Percentiles rank a stretch among this genome's conserved stretches.
These are phyloP conservation scores for Cylloceria caligata DNA, from an alignment of 2,888 invertebrate species.

Conservation along the genomic window DNA sequence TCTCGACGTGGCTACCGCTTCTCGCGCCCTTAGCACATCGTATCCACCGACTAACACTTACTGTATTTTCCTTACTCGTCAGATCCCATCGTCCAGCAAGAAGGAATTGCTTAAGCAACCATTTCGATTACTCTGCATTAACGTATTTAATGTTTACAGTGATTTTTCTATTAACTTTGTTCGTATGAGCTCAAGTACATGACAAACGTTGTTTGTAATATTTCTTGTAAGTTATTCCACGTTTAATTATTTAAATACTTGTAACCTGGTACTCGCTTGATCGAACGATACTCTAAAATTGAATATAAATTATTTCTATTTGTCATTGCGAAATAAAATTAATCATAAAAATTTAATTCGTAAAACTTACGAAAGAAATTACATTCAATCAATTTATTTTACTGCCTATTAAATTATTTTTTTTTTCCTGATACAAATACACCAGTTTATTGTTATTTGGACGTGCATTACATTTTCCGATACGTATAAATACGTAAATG, in stretches of 20 bases:
- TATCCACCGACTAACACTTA: slow-evolving; percentile 66
- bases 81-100: slow-evolving; percentile 28
- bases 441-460: slow-evolving; percentile 6
- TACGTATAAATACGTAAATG: slow-evolving; percentile 26
- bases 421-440: not conserved
- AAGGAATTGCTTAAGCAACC: slow-evolving; percentile 25
- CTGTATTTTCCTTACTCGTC: slow-evolving; percentile 76
- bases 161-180: not conserved
- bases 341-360: too few relatives aligned
- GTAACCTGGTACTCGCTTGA: too few relatives aligned
- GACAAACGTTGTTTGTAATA: too few relatives aligned
- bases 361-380: not conserved
- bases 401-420: slow-evolving; percentile 7
- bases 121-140: not conserved
- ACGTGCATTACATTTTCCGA: slow-evolving; percentile 11
- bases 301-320: too few relatives aligned
- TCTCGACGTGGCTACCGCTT: slow-evolving; percentile 53
- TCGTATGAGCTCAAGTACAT: not conserved
- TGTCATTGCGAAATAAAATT: too few relatives aligned
- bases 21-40: slow-evolving; percentile 43
- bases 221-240: too few relatives aligned
- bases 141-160: not conserved
- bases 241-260: too few relatives aligned
- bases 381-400: not conserved
- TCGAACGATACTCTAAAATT: too few relatives aligned